A percentile compares a stretch with the other conserved stretches of the same genome.
phyloP scores from a whole-genome alignment of 2,888 invertebrate species.

The Dusona sp. region DNA sequence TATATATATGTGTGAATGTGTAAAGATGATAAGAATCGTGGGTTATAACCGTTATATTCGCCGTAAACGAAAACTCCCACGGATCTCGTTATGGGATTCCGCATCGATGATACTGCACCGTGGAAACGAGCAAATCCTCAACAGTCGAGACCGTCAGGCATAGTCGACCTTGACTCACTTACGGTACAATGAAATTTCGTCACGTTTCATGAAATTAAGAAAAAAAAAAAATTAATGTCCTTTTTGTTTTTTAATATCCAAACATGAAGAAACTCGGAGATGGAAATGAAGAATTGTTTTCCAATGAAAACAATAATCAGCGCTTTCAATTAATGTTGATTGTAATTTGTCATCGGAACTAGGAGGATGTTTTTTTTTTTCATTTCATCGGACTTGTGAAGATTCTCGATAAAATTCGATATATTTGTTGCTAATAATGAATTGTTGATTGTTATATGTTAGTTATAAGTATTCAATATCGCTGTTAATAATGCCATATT shows the following conservation, averaged over 20 bases:
- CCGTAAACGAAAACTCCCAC: constrained; percentile 61
- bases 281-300: background rate
- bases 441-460: too few relatives aligned
- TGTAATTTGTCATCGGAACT: background rate
- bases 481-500: background rate
- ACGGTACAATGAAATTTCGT: constrained; percentile 55
- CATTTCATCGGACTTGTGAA: background rate
- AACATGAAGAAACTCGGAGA: background rate
- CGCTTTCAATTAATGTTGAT: background rate
- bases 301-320: background rate
- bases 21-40: constrained; percentile 58
- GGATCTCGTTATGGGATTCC: constrained; percentile 52
- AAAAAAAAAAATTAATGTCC: background rate
- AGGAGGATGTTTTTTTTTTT: background rate
- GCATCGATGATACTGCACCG: constrained; percentile 55
- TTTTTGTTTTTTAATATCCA: constrained; percentile 1
- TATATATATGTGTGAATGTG: background rate
- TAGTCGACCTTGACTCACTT: constrained; percentile 66
- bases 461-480: background rate
- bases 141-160: constrained; percentile 25
- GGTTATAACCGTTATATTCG: constrained; percentile 63
- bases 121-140: constrained; percentile 32
- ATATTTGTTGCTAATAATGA: background rate
- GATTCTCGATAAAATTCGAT: background rate
- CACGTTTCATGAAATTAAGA: constrained; percentile 8